Percentiles rank a stretch among this genome's conserved stretches.
Conservation (phyloP, 2,797 vertebrate species). For the Hirundo rustica region DNA sequence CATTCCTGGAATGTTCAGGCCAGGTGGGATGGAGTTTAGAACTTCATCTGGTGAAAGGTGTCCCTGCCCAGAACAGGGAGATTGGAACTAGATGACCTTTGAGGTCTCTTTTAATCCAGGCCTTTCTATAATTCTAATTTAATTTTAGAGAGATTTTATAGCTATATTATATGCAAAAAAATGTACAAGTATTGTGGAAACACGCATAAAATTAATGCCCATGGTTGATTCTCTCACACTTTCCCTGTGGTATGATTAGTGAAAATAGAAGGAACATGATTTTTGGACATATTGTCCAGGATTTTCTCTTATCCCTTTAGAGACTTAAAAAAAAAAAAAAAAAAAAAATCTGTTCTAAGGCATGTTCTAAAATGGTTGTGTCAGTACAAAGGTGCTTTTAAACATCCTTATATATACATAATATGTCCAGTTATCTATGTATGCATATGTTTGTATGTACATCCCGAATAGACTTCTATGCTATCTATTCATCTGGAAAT, state of each 20-base stretch:
- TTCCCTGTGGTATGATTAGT: not conserved
- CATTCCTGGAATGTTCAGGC: not conserved
- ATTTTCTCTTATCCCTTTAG: not conserved
- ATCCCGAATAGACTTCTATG: not conserved
- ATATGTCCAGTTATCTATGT: rapidly evolving
- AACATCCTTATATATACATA: rapidly evolving
- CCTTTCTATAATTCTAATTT: not conserved
- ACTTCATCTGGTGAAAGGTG: not conserved
- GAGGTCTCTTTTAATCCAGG: not conserved
- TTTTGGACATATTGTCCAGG: not conserved
- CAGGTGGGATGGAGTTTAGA: not conserved
- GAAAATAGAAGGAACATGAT: not conserved
- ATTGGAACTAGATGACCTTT: not conserved
- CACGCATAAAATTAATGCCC: not conserved
- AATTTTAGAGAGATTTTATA: not conserved
- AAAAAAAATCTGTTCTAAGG: not conserved
- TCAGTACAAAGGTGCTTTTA: not conserved
- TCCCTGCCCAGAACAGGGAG: too few species aligned
- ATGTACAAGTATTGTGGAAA: not conserved
- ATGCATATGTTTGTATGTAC: rapidly evolving
- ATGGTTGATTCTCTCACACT: not conserved
- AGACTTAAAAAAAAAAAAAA: not conserved
- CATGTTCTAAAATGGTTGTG: not conserved
- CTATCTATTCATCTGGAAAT: not conserved
- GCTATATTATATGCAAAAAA: not conserved